These are phyloP conservation scores for Sebastes diaconus DNA, from an alignment of 2,797 vertebrate species.

Conservation along the genomic window DNA sequence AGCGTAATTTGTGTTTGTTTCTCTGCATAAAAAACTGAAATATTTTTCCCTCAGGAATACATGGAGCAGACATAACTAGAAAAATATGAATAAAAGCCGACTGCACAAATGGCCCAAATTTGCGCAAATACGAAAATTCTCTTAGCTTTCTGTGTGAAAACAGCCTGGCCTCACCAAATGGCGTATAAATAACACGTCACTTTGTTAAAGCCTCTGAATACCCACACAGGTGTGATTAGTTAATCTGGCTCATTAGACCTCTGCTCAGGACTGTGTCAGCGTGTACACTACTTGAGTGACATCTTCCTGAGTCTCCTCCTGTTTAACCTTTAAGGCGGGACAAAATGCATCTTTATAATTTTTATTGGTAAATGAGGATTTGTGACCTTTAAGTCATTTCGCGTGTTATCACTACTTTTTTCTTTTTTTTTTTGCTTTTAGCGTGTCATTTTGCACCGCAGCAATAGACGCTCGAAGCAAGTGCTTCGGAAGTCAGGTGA, in stretches of 20 bases:
- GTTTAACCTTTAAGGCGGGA: too few relatives aligned
- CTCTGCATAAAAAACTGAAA: background rate
- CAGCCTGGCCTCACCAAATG: background rate
- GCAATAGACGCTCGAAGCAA: too few relatives aligned
- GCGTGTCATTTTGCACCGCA: too few relatives aligned
- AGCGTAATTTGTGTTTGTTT: background rate
- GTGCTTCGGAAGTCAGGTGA: too few relatives aligned
- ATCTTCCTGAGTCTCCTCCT: too few relatives aligned
- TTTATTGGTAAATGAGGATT: too few relatives aligned
- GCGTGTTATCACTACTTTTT: too few relatives aligned
- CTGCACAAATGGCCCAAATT: background rate
- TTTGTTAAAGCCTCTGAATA: background rate
- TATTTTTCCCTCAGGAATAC: background rate
- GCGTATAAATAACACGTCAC: background rate
- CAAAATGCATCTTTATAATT: too few relatives aligned
- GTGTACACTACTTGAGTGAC: background rate
- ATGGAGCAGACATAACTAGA: background rate
- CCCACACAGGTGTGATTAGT: background rate
- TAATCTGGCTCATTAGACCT: background rate
- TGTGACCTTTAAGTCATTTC: too few relatives aligned
- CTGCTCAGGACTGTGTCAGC: background rate
- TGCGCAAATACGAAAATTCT: background rate
- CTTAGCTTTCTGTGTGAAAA: background rate
- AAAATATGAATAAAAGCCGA: fast-evolving
- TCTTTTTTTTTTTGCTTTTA: too few relatives aligned